A percentile compares a stretch with the other conserved stretches of the same genome.
Evolutionary conservation across 2,113 vertebrate species (phyloP).

Genomic region (Eubucco bourcierii): DNA sequence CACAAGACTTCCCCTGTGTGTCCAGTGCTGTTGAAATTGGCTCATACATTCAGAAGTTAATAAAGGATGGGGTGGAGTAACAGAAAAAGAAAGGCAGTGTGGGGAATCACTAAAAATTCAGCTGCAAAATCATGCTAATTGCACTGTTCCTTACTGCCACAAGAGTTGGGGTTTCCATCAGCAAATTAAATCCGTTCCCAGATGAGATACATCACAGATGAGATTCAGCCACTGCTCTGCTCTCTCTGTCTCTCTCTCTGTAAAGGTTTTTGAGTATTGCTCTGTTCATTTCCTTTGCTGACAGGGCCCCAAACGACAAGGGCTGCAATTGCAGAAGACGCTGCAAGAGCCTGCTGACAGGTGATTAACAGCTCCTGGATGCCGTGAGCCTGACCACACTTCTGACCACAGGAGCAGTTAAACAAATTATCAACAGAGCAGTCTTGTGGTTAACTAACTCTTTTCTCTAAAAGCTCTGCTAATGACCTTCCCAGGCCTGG

Average conservation of each 20-base stretch:
- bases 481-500: conserved; percentile 15
- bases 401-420: conserved; percentile 55
- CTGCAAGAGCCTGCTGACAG: conserved; percentile 39
- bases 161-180: not conserved
- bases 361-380: conserved; percentile 71
- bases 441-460: conserved; percentile 60
- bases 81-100: not conserved
- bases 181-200: conserved; percentile 2
- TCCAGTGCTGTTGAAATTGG: not conserved
- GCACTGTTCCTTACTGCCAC: not conserved
- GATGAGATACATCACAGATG: not conserved
- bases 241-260: not conserved
- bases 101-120: not conserved
- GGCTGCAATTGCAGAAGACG: conserved; percentile 41
- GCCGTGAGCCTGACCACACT: conserved; percentile 59
- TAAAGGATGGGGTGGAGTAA: not conserved
- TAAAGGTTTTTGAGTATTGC: not conserved
- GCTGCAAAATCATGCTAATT: conserved; percentile 15
- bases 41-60: not conserved
- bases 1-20: not conserved
- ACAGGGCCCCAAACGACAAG: conserved; percentile 13
- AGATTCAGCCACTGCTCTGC: not conserved
- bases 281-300: conserved; percentile 51
- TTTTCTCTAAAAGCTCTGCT: conserved; percentile 48
- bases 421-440: conserved; percentile 64